Evolutionary conservation across 2,113 vertebrate genomes (phyloP), one percentile per base, ranked within the genome.

Genomic region (Hypocryptadius cinnamomeus): DNA sequence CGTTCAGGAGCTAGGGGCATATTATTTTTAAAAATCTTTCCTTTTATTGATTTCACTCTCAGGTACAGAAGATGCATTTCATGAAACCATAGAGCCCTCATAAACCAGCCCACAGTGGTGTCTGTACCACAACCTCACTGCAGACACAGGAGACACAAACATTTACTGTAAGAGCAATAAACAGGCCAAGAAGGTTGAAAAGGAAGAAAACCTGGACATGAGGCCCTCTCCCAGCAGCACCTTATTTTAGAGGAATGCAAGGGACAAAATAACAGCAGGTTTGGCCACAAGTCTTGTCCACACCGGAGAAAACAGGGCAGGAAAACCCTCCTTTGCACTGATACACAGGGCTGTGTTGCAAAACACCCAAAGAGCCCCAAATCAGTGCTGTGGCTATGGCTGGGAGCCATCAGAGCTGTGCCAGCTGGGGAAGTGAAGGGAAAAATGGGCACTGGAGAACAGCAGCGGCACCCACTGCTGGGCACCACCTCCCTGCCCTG

Each of bases 131-230:
- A 94, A 65, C 72, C 87, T 56, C 86, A 7, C 13, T 60, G 94
- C 85, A 53, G 85, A 28, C 51, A 14, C n/a, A 21, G 84, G 60
- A 82, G 92, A 94, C 10, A 54, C 78, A 79, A 87, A 70, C 86
- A 31, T 63, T 94, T 94, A 78, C 88, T 11, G 77, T 30, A 89
- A 95, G 19, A 73, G 90, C 80, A 79, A 87, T 89, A 77, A 96
- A 85, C 15, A 11, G 57, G 53, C 61, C 48, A 64, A 69, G 63
- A 78, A 81, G 84, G 91, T 56, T 37, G 17, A 85, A 61, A 35
- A 72, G 45, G 82, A 73, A 66, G 71, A 79, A 83, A 76, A 65
- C 11, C 19, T 2, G 16, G n/a, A 63, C 44, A 16, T 0, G 5
- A 48, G 44, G 40, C 17, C 61, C 33, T 68, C 48, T 45, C 31